Conservation (phyloP, 1,140 invertebrate species). For the Apis dorsata region DNA sequence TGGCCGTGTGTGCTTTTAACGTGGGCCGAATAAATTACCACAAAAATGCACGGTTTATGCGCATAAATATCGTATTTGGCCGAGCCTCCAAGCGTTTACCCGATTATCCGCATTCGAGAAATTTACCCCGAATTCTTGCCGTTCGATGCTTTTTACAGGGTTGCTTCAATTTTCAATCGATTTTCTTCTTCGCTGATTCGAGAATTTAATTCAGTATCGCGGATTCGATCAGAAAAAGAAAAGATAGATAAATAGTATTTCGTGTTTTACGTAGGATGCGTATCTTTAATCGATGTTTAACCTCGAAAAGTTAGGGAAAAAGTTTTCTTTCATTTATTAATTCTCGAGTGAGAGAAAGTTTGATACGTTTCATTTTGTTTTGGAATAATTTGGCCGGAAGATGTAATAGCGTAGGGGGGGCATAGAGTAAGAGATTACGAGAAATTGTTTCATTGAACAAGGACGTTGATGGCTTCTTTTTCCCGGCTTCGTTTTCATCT, state of each 20-base stretch:
- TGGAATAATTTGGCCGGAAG: background rate
- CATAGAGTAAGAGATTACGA: background rate
- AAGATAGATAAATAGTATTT: no score
- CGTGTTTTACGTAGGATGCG: no score
- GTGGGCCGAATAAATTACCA: conserved; percentile 58
- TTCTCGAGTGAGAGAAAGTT: no score
- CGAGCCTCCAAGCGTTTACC: conserved; percentile 39
- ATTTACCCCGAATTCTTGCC: conserved; percentile 55
- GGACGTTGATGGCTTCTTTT: conserved; percentile 15
- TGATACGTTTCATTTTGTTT: no score
- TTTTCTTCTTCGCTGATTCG: background rate
- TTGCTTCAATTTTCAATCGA: background rate
- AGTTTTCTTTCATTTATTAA: no score
- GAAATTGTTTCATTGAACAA: conserved; percentile 3
- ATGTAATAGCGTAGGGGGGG: background rate
- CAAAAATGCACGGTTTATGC: conserved; percentile 47
- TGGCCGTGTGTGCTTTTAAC: conserved; percentile 31
- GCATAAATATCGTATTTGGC: conserved; percentile 44
- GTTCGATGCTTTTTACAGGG: conserved; percentile 26
- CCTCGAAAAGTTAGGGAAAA: no score
- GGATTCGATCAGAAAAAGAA: background rate
- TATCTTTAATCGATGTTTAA: no score
- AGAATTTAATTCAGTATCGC: conserved; percentile 10
- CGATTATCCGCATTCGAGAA: conserved; percentile 54
- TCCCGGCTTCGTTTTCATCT: background rate